phyloP scores from a whole-genome alignment of 2,797 vertebrate species.

The Danionella dracula region DNA sequence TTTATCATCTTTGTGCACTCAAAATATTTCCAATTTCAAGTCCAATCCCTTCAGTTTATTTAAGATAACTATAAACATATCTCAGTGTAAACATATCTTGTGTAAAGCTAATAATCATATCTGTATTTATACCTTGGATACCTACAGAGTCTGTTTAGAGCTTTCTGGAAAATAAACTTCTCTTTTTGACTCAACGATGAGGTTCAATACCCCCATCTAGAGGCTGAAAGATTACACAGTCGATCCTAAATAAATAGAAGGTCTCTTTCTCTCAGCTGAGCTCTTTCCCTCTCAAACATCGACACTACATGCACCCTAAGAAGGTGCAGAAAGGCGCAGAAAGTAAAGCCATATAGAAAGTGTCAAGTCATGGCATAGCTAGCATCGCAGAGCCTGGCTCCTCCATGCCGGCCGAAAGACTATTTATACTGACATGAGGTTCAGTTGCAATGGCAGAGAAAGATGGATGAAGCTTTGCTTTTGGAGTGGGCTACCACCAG shows the following conservation, averaged over 20 bases:
- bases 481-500: conserved; percentile 15
- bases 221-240: conserved; percentile 35
- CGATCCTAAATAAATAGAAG: neutral
- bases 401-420: conserved; percentile 56
- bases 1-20: too few relatives aligned
- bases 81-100: conserved; percentile 1
- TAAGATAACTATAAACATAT: neutral
- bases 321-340: conserved; percentile 58
- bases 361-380: conserved; percentile 63
- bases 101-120: conserved; percentile 2
- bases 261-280: neutral
- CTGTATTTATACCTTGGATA: neutral
- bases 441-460: conserved; percentile 36
- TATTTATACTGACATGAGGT: conserved; percentile 72
- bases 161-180: neutral
- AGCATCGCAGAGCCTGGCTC: conserved; percentile 64
- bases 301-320: conserved; percentile 59
- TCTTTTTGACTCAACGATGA: neutral
- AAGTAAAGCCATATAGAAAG: conserved; percentile 49
- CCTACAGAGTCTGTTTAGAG: neutral
- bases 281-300: neutral
- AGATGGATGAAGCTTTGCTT: neutral
- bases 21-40: too few relatives aligned
- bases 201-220: conserved; percentile 64
- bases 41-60: neutral